Percentiles rank a stretch among this genome's conserved stretches.
phyloP scores from a whole-genome alignment of 1,140 invertebrate species.

The Aphis craccivora region DNA sequence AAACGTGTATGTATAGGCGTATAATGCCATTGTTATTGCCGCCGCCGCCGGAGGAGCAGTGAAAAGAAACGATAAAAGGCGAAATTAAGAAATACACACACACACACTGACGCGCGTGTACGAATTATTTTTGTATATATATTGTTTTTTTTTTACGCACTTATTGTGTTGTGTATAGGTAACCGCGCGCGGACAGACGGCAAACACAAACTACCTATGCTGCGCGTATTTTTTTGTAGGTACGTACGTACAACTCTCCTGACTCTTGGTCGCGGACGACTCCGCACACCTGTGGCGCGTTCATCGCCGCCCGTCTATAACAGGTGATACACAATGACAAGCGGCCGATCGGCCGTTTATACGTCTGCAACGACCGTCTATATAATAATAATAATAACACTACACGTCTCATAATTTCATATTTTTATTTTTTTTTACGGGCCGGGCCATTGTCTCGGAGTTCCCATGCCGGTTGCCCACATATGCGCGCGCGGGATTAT shows the following conservation, averaged over 20 bases:
- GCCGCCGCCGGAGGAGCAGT: too few relatives aligned
- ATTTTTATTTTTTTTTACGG: neutral
- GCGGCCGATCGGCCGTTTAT: slow-evolving; percentile 41
- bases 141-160: neutral
- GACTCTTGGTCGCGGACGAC: neutral
- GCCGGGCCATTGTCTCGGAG: slow-evolving; percentile 30
- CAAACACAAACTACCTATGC: neutral
- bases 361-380: slow-evolving; percentile 1
- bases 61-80: slow-evolving; percentile 43
- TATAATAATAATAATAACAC: neutral
- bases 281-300: slow-evolving; percentile 45
- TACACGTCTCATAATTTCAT: slow-evolving; percentile 13
- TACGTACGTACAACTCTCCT: too few relatives aligned
- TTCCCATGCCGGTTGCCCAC: slow-evolving; percentile 17
- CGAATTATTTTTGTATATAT: slow-evolving; percentile 26
- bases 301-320: slow-evolving; percentile 4
- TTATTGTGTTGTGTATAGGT: slow-evolving; percentile 8
- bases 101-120: neutral
- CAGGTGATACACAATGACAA: slow-evolving; percentile 54
- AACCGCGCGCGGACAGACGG: slow-evolving; percentile 43
- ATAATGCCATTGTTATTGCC: neutral
- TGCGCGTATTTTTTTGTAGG: neutral
- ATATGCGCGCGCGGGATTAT: neutral
- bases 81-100: slow-evolving; percentile 30
- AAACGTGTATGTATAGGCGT: neutral